phyloP scores from a whole-genome alignment of 2,797 vertebrate genomes.

The Xiphorhynchus erythropygius region DNA sequence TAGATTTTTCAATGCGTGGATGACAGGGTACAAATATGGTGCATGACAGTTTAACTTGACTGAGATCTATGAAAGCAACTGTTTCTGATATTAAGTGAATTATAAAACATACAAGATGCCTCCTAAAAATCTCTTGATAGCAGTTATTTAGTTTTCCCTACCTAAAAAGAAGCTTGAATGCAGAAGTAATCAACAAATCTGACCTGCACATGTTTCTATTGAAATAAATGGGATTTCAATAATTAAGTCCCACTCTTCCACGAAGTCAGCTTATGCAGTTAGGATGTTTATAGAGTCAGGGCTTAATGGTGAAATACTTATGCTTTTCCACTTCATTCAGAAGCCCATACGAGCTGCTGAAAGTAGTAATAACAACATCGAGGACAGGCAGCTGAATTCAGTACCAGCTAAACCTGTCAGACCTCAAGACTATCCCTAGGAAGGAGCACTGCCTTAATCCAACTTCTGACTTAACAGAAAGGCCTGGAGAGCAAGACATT shows the following conservation, averaged over 20 bases:
- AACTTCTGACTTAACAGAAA: not conserved
- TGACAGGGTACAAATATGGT: not conserved
- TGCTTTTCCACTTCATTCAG: not conserved
- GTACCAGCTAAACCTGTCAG: conserved; percentile 9
- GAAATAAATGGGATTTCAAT: not conserved
- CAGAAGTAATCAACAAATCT: not conserved
- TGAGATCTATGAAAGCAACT: not conserved
- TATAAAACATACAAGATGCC: not conserved
- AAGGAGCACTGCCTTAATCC: not conserved
- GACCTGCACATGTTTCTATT: not conserved
- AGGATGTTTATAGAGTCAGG: not conserved
- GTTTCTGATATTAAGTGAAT: not conserved
- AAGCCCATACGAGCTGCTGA: not conserved
- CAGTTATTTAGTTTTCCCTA: not conserved
- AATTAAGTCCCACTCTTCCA: not conserved
- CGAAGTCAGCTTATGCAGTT: not conserved
- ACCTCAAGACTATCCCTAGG: not conserved
- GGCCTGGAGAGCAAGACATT: not conserved
- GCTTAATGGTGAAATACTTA: not conserved
- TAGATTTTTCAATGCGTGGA: not conserved
- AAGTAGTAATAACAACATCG: not conserved
- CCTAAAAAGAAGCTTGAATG: not conserved
- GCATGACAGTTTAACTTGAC: not conserved
- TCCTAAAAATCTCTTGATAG: not conserved
- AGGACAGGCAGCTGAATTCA: not conserved